A percentile compares a stretch with the other conserved stretches of the same genome.
Evolutionary conservation across 2,888 invertebrate genomes (phyloP).

Genomic region (Alcis repandata): DNA sequence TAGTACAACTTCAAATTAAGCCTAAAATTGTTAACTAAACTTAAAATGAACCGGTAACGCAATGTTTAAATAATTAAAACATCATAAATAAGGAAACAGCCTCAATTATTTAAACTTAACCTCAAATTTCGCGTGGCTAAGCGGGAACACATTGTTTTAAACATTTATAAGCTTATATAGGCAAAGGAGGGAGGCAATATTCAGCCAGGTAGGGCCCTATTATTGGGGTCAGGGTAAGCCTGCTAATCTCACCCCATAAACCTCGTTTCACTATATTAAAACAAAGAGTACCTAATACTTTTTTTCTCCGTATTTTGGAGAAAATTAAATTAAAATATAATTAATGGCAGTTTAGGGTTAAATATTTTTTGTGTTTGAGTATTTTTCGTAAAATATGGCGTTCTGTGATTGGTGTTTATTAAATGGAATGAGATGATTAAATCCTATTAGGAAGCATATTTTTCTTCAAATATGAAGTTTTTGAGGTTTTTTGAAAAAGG

Average conservation of each 20-base stretch:
- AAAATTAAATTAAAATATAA: slow-evolving; percentile 49
- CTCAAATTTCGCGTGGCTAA: slow-evolving; percentile 35
- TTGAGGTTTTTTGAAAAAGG: neutral
- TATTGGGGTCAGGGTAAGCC: slow-evolving; percentile 44
- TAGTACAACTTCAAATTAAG: no score
- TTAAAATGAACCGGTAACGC: neutral
- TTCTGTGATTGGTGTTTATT: slow-evolving; percentile 32
- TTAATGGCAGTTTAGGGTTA: slow-evolving; percentile 43
- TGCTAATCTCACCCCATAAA: slow-evolving; percentile 44
- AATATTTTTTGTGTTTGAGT: slow-evolving; percentile 29
- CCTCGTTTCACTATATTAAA: slow-evolving; percentile 46
- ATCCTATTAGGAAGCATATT: neutral
- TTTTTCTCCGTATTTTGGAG: slow-evolving; percentile 34
- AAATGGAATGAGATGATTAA: slow-evolving; percentile 14
- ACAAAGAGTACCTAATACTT: slow-evolving; percentile 28
- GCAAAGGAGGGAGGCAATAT: slow-evolving; percentile 35
- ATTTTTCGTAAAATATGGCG: slow-evolving; percentile 27
- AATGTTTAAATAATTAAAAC: slow-evolving; percentile 29
- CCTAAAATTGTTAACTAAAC: no score
- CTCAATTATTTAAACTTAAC: slow-evolving; percentile 36
- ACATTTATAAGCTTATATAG: slow-evolving; percentile 34
- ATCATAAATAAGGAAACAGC: slow-evolving; percentile 28
- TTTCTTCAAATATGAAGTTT: no score
- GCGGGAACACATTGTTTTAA: slow-evolving; percentile 36
- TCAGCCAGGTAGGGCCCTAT: slow-evolving; percentile 24